Evolutionary conservation across 2,113 vertebrate genomes (phyloP).

Genomic region (Thomomys bottae): DNA sequence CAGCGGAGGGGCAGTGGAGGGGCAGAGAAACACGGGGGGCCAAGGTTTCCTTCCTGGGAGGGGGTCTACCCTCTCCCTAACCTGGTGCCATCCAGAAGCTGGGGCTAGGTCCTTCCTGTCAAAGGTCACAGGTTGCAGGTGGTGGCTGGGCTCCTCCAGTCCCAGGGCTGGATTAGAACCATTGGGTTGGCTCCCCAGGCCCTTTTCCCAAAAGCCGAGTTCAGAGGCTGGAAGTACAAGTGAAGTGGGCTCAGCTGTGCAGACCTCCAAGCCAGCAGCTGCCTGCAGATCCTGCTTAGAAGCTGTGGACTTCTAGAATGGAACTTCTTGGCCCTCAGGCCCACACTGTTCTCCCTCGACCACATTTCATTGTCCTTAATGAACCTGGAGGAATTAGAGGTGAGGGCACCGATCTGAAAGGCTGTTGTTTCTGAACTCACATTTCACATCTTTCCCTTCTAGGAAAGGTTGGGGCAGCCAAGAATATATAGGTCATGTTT

Average conservation of each 20-base stretch:
- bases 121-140: background rate
- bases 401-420: slow-evolving; percentile 30
- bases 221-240: background rate
- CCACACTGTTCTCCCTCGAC: background rate
- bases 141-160: accelerated
- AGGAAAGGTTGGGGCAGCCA: slow-evolving; percentile 61
- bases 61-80: background rate
- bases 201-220: background rate
- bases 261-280: background rate
- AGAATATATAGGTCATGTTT: slow-evolving; percentile 72
- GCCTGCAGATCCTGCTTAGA: slow-evolving; percentile 50
- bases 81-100: background rate
- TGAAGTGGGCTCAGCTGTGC: slow-evolving; percentile 10
- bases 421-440: slow-evolving; percentile 41
- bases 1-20: no score
- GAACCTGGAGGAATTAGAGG: slow-evolving; percentile 44
- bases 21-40: no score
- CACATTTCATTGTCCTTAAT: slow-evolving; percentile 53
- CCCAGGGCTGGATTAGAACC: background rate
- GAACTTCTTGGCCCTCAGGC: background rate
- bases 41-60: background rate
- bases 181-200: background rate
- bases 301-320: background rate
- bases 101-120: background rate
- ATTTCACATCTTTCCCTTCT: background rate